Conservation (phyloP, 2,888 invertebrate species). For the Nematopogon swammerdamellus region DNA sequence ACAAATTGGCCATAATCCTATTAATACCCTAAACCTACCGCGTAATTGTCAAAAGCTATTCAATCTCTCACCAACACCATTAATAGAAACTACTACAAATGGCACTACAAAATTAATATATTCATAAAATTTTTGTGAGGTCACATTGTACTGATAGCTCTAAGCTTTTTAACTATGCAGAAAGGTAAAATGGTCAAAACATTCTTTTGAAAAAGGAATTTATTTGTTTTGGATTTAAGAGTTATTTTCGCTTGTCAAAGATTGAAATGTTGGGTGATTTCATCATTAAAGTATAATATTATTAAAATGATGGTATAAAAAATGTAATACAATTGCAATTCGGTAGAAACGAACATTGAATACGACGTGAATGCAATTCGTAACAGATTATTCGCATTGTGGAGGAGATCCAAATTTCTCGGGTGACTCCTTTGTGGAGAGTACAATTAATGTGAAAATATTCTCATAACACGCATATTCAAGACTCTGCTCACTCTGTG, state of each 20-base stretch:
- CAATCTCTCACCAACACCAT: conserved; percentile 43
- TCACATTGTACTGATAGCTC: conserved; percentile 27
- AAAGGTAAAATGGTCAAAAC: not conserved
- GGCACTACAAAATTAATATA: conserved; percentile 49
- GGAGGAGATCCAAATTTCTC: not conserved
- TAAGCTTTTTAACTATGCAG: not conserved
- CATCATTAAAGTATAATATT: conserved; percentile 11
- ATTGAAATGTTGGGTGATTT: not conserved
- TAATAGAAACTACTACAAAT: conserved; percentile 47
- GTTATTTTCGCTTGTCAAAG: no score
- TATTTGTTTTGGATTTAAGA: no score
- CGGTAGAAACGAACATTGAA: conserved; percentile 24
- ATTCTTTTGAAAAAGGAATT: not conserved
- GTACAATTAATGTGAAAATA: conserved; percentile 14
- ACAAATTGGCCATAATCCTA: no score
- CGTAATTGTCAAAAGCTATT: conserved; percentile 31
- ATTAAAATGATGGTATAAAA: conserved; percentile 22
- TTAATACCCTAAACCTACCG: conserved; percentile 30
- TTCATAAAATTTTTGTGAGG: conserved; percentile 29
- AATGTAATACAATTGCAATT: conserved; percentile 28
- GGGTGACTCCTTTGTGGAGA: not conserved
- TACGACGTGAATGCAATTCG: conserved; percentile 25
- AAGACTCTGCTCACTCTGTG: no score
- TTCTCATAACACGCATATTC: no score
- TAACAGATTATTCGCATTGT: conserved; percentile 24